These are phyloP conservation scores for Amniataba percoides DNA, from an alignment of 2,797 vertebrate species.

Conservation along the genomic window DNA sequence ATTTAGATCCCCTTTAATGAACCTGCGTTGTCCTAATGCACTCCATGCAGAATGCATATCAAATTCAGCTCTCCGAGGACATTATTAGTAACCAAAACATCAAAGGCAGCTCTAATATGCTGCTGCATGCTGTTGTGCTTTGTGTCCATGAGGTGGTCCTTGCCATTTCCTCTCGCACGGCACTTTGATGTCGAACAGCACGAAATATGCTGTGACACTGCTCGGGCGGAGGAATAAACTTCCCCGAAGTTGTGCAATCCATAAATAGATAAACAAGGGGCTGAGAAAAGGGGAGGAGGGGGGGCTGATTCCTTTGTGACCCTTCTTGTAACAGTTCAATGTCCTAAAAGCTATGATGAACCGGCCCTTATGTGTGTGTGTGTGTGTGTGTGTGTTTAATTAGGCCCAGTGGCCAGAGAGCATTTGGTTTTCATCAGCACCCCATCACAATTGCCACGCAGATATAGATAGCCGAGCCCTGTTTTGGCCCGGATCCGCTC, in stretches of 20 bases:
- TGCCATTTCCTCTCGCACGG: slow-evolving; percentile 78
- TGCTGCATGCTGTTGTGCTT: slow-evolving; percentile 80
- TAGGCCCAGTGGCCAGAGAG: slow-evolving; percentile 79
- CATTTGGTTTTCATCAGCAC: slow-evolving; percentile 87
- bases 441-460: slow-evolving; percentile 69
- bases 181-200: slow-evolving; percentile 85
- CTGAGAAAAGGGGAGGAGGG: slow-evolving; percentile 42
- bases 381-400: slow-evolving; percentile 77
- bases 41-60: slow-evolving; percentile 81
- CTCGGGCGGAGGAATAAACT: slow-evolving; percentile 70
- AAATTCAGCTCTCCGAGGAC: slow-evolving; percentile 80
- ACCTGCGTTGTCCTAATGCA: slow-evolving; percentile 77
- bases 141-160: slow-evolving; percentile 82
- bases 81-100: slow-evolving; percentile 79
- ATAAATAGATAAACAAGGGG: slow-evolving; percentile 82
- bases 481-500: slow-evolving; percentile 62
- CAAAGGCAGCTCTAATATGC: slow-evolving; percentile 80
- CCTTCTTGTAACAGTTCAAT: slow-evolving; percentile 81
- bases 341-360: slow-evolving; percentile 70
- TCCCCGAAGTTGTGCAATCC: slow-evolving; percentile 84
- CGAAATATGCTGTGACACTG: slow-evolving; percentile 79
- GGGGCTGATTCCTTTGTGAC: slow-evolving; percentile 70
- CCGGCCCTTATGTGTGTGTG: slow-evolving; percentile 56
- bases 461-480: slow-evolving; percentile 68
- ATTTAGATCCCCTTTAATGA: slow-evolving; percentile 82